Evolutionary conservation across 2,797 vertebrate species (phyloP), one percentile per base, ranked within the genome.

Genomic region (Chiloscyllium punctatum): DNA sequence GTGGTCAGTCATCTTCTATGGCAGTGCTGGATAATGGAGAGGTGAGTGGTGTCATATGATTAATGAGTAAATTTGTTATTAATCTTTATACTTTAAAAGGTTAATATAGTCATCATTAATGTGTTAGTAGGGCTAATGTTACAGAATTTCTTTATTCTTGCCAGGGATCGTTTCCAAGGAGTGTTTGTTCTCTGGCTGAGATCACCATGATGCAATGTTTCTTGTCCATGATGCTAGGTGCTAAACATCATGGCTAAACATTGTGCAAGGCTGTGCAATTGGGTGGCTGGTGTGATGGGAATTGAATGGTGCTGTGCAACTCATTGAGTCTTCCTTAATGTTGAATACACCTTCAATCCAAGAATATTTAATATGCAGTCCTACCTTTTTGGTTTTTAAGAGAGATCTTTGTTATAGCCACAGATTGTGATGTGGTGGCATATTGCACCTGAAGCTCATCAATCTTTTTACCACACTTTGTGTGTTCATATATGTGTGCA

Each of bases 1-100:
- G 99, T 96, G 99, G 99, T 94, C 99, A 99, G 97, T 98, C 99
- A 97, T 99, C 99, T 96, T 99, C 99, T 7, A 99, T 99, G 99
- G 98, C 99, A 2, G 98, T 99, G 8, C 98, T 99, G 88, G 99
- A 99, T 97, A 99, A 98, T 15, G 99, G 99, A 96, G 99, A 99
- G 98, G 99, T 99, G 97, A 96, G 97, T 69, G 95, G 4, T 86
- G 42, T 48, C 7, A 16, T 37, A 51, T 95, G 74, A 51, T 84
- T 25, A n/a, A 25, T 18, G 62, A 37, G 90, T 92, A 92, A 68
- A 68, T 37, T 91, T 1, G n/a, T 69, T 94, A 48, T 72, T 94
- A 94, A 74, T 74, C 27, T 25, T 51, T 23, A 57, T 94, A 18
- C 27, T 30, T 72, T 94, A 53, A 92, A 92, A 92, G 72, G 62